phyloP scores from a whole-genome alignment of 2,113 vertebrate species.

The Corythornis vintsioides region DNA sequence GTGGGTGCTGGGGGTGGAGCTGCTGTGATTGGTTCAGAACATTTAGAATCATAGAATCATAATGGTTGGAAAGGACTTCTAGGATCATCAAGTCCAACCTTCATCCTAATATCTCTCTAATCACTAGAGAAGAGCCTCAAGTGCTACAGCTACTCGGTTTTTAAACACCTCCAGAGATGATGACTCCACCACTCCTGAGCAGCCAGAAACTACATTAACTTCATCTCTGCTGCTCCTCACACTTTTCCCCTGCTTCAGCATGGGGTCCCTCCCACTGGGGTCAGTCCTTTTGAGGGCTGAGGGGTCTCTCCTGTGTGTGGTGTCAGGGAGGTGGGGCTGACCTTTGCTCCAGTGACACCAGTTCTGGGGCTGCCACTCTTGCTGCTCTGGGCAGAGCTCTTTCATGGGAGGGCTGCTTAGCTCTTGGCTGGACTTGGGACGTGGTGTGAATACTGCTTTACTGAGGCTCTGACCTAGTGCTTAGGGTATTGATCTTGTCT shows the following conservation, averaged over 20 bases:
- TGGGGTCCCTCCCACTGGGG: neutral
- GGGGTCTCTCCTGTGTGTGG: fast-evolving
- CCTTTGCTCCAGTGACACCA: neutral
- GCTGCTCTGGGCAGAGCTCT: neutral
- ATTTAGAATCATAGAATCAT: too few relatives aligned
- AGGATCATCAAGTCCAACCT: too few relatives aligned
- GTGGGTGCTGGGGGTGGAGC: neutral
- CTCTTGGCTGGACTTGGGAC: neutral
- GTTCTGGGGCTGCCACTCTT: neutral
- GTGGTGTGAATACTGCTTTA: neutral
- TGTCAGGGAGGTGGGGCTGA: neutral
- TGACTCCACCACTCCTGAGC: too few relatives aligned
- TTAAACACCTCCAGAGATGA: too few relatives aligned
- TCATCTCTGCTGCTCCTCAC: neutral
- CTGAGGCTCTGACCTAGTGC: neutral
- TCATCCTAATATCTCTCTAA: too few relatives aligned
- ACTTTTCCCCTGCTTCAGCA: fast-evolving
- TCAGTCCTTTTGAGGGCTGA: neutral
- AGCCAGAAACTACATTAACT: too few relatives aligned
- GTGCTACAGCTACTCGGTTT: too few relatives aligned
- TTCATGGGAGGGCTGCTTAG: neutral
- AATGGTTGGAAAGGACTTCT: too few relatives aligned
- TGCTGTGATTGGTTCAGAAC: neutral
- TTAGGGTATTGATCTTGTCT: neutral
- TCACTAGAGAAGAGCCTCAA: too few relatives aligned